Base-by-base conservation (phyloP, 2,797 vertebrate genomes). In the Setipinna tenuifilis region DNA sequence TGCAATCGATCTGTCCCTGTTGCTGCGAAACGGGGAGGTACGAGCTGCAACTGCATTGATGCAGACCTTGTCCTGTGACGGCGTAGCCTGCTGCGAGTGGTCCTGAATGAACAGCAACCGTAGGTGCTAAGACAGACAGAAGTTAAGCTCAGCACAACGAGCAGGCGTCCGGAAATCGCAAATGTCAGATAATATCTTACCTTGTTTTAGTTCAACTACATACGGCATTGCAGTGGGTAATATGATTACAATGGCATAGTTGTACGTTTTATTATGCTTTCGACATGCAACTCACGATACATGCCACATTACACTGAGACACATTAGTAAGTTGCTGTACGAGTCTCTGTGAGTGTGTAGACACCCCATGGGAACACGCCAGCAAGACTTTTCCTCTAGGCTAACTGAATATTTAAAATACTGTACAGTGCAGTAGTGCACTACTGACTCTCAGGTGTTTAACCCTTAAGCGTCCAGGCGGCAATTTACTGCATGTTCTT, bases 51-150 rank as follows among this genome's bases (percentile, higher is more conserved):
- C 88, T 85, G 91, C 90, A 88, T 89, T 83, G 90, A 91, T 91
- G 92, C 94, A 80, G 93, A 91, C 86, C 84, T 88, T 89, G 83
- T 88, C 71, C 54, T 88, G 75, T 91, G 61, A 83, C 87, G 83
- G 85, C 54, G 85, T 82, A 31, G 85, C 89, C 89, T 89, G 88
- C 87, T 82, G 86, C 86, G 87, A 81, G 87, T 83, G 88, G 28
- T n/a, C 82, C 85, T 81, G 75, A 71, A 28, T 83, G 23, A 44
- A 28, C 46, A 48, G 25, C 78, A 54, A 50, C 58, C 88, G 84
- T 83, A 78, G 71, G 31, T 78, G 35, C 71, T 78, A 44, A 5
- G 31, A 78, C 6, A 16, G 28, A 75, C 16, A 44, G 71, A 78
- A 78, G 35, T 78, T 78, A 19, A 44, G 71, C 35, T 41, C 71